Evolutionary conservation across 2,888 invertebrate species (phyloP), one percentile per base, ranked within the genome.

Genomic region (Drosophila subsilvestris): DNA sequence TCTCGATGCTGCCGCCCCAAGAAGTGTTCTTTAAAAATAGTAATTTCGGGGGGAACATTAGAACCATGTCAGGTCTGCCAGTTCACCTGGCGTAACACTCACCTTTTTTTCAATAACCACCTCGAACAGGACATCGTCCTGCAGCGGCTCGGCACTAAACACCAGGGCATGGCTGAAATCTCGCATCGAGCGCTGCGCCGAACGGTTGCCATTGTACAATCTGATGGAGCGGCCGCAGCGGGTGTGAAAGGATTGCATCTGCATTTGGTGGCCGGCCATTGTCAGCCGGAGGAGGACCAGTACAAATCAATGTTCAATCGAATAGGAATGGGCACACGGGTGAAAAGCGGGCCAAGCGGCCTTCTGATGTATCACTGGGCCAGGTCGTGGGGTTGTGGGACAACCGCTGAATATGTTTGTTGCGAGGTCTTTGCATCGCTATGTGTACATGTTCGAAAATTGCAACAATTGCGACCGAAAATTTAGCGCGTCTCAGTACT

Each of bases 91-190:
- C 22, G 3, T 14, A 0, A 3, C 49, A 71, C 91, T 89, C 93
- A 98, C 98, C 95, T 97, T 98, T 93, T 96, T 95, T 90, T 97
- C 97, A 89, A 98, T 96, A 87, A 95, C 94, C 74, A 98, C 95
- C 94, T 97, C 97, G 91, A 98, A 98, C 63, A 97, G 92, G 74
- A 96, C 94, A 93, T 97, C 96, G 91, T 97, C 96, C 71, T 93
- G 93, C 29, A 98, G 93, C 4, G 97, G 96, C 80, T 96, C 95
- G 6, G 95, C 95, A 86, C 97, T 96, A 77, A 98, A 94, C 27
- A 97, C 97, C 76, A 98, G 92, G n/a, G 97, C 97, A 93, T 97
- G 95, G 92, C 97, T 97, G 90, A 96, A 97, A 90, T 97, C 97
- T 61, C 95, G 95, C 85, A 95, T 95, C 90, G 95, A 95, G 83